Base-by-base conservation (phyloP, 1,140 invertebrate genomes). In the Mamestra configurata region DNA sequence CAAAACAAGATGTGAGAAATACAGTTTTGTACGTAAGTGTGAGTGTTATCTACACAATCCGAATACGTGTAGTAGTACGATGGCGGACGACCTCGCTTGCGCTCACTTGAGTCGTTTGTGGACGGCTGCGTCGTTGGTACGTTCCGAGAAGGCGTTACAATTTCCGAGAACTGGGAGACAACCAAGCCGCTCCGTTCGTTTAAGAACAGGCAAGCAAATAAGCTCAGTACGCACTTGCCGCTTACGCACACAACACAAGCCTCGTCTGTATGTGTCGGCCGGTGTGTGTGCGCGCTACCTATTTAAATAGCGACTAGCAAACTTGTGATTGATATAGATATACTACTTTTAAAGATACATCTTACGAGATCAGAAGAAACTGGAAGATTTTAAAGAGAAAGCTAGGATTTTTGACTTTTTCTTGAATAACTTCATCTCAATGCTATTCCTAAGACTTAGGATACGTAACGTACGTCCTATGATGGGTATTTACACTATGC, bases 91-190 rank as follows among this genome's bases (percentile, higher is more conserved):
- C 93, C 93, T 94, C 93, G 92, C 90, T 90, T 91, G 88, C 91
- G 88, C 90, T 92, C 92, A 90, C 91, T 91, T 88, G 86, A 89
- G 86, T 89, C 87, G 90, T 89, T 93, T 87, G 89, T 91, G 88
- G 92, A 92, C 89, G 88, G 86, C 88, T 93, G 90, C 87, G 90
- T 92, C 86, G 90, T 92, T 90, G 84, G 88, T 92, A 86, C 88
- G 89, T 95, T 94, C 93, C 85, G 86, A 94, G 93, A 95, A 95
- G 92, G 92, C 92, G 92, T 93, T 93, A 94, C 91, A 94, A 93
- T 94, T 95, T 95, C 93, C 89, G 83, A 94, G 93, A 95, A 95
- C 84, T 88, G 86, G n/a, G 92, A 93, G 92, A 95, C 93, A 94
- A 89, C 88, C 88, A 88, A 93, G 86, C 88, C 87, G 89, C 89